Evolutionary conservation across 2,113 vertebrate species (phyloP), one percentile per base, ranked within the genome.

Genomic region (Mustela nigripes): DNA sequence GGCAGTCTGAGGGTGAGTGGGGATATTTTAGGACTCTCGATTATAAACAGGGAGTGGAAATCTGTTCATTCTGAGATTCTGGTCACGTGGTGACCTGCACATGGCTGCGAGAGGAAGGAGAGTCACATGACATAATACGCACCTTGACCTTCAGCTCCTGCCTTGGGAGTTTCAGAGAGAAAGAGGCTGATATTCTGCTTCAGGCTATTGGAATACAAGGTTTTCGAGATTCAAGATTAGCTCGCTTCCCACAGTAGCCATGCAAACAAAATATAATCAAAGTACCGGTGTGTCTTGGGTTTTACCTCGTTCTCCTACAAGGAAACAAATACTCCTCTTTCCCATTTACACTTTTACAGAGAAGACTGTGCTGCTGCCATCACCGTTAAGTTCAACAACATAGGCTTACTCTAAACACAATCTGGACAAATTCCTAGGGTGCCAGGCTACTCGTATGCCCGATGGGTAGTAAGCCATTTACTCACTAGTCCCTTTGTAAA

Each of bases 131-230:
- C 28, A 2, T 1, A 9, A 45, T 2, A 94, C 88, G 42, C 89
- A 97, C 92, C 62, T 19, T 21, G 12, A 42, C 67, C 36, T 96
- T 63, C 88, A 36, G 50, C 0, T 42, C 62, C 14, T n/a, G 21
- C 2, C n/a, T 76, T 93, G 7, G 22, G 45, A 15, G 36, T 4
- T 0, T 87, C 95, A 63, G 81, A n/a, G 78, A 81, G 95, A 91
- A 98, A 89, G 21, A 83, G 26, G 87, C 31, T 98, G 80, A 98
- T 78, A 63, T 95, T 98, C 42, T 97, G 98, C 48, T 96, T 42
- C 42, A 98, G 74, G 93, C 98, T 98, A 56, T 90, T 21, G 95
- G 62, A 91, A 96, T 45, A 85, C 80, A 94, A 80, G 45, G 2
- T 71, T 45, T 91, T 39, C 67, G 91, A 80, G 19, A 90, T 53